Conservation (phyloP, 2,888 invertebrate genomes). For the Protonemura montana region DNA sequence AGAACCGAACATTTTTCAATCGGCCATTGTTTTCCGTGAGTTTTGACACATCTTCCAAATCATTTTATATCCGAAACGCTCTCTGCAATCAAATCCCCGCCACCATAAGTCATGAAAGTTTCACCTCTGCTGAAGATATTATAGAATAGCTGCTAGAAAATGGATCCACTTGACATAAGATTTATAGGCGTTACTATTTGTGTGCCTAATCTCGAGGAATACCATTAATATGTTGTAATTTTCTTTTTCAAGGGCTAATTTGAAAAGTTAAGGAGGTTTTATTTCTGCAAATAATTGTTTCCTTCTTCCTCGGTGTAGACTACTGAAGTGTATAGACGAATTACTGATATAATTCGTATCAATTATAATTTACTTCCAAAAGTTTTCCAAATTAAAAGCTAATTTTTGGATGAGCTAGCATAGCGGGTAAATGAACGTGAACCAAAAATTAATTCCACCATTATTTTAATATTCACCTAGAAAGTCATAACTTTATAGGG, state of each 20-base stretch:
- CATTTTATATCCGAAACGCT: too few species aligned
- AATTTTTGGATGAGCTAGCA: background rate
- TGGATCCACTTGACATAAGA: background rate
- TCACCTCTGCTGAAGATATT: too few species aligned
- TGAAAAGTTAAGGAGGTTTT: background rate
- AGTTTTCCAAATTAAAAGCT: background rate
- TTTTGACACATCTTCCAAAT: too few species aligned
- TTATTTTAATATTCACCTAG: background rate
- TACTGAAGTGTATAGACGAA: background rate
- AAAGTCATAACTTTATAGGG: background rate
- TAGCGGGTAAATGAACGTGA: background rate
- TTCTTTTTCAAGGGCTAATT: background rate
- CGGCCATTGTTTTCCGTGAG: too few species aligned
- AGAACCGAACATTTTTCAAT: too few species aligned
- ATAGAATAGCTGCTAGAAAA: background rate
- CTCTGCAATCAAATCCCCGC: too few species aligned
- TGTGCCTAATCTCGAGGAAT: too few species aligned
- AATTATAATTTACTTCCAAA: constrained; percentile 1
- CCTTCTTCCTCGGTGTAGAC: background rate
- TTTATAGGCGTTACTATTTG: background rate
- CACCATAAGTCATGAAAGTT: too few species aligned
- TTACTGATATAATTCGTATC: background rate
- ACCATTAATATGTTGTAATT: background rate
- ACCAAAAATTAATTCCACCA: background rate
- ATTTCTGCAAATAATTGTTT: background rate